Conservation (phyloP, 2,888 invertebrate species). For the Apeira syringaria region DNA sequence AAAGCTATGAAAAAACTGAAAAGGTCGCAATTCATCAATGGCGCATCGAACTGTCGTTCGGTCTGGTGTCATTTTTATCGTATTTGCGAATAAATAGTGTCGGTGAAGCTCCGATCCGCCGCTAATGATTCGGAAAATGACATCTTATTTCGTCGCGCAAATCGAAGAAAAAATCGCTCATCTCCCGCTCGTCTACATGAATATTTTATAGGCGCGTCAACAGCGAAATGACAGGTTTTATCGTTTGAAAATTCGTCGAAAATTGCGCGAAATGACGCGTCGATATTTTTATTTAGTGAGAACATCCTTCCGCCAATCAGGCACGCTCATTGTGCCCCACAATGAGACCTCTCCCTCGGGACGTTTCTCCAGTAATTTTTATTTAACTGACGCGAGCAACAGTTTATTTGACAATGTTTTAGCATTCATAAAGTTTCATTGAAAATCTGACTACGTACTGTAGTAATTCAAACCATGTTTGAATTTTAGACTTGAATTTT, state of each 20-base stretch:
- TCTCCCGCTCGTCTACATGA: constrained; percentile 79
- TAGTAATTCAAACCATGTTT: not conserved
- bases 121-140: constrained; percentile 85
- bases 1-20: constrained; percentile 62
- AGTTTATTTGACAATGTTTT: constrained; percentile 64
- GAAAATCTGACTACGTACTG: constrained; percentile 1
- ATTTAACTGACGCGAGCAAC: constrained; percentile 74
- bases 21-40: constrained; percentile 81
- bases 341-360: constrained; percentile 71
- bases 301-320: constrained; percentile 84
- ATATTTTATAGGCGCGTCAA: constrained; percentile 84
- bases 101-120: constrained; percentile 72
- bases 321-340: constrained; percentile 75
- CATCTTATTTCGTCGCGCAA: constrained; percentile 83
- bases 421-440: constrained; percentile 22
- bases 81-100: constrained; percentile 84
- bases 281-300: constrained; percentile 83
- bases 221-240: constrained; percentile 84
- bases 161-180: constrained; percentile 83
- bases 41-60: constrained; percentile 81
- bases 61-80: constrained; percentile 80
- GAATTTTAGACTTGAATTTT: too few relatives aligned
- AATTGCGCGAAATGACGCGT: constrained; percentile 82
- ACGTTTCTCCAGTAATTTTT: constrained; percentile 73
- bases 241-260: constrained; percentile 83